Evolutionary conservation across 2,113 vertebrate genomes (phyloP).

Genomic region (Alectura lathami): DNA sequence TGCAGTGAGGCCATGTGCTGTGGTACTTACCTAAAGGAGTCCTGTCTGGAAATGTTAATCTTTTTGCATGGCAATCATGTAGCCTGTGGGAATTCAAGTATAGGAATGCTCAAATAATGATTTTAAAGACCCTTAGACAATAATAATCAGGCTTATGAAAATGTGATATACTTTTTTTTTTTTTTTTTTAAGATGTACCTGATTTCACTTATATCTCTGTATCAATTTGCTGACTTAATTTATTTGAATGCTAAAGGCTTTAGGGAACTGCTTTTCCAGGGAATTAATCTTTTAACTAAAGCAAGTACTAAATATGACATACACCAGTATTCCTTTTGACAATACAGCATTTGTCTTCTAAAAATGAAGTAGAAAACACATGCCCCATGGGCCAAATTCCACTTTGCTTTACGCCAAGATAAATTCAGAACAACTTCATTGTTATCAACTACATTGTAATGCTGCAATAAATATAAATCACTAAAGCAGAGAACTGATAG

Average conservation of each 20-base stretch:
- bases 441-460: neutral
- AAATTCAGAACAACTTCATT: slow-evolving; percentile 23
- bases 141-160: neutral
- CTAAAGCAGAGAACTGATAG: neutral
- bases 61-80: neutral
- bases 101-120: neutral
- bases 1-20: neutral
- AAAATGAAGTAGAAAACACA: slow-evolving; percentile 6
- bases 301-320: neutral
- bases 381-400: neutral
- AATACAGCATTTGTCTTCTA: slow-evolving; percentile 14
- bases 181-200: neutral
- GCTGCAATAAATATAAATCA: neutral
- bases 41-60: neutral
- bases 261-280: slow-evolving; percentile 36
- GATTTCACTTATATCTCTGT: neutral
- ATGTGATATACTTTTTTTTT: neutral
- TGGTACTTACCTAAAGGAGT: neutral
- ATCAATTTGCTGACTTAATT: slow-evolving; percentile 27
- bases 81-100: slow-evolving; percentile 17
- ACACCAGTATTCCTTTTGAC: slow-evolving; percentile 13
- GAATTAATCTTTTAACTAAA: slow-evolving; percentile 47
- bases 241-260: slow-evolving; percentile 28
- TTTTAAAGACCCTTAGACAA: neutral
- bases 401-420: neutral